A percentile compares a stretch with the other conserved stretches of the same genome.
These are phyloP conservation scores for Hepsetus odoe DNA, from an alignment of 2,113 vertebrate genomes.

Conservation along the genomic window DNA sequence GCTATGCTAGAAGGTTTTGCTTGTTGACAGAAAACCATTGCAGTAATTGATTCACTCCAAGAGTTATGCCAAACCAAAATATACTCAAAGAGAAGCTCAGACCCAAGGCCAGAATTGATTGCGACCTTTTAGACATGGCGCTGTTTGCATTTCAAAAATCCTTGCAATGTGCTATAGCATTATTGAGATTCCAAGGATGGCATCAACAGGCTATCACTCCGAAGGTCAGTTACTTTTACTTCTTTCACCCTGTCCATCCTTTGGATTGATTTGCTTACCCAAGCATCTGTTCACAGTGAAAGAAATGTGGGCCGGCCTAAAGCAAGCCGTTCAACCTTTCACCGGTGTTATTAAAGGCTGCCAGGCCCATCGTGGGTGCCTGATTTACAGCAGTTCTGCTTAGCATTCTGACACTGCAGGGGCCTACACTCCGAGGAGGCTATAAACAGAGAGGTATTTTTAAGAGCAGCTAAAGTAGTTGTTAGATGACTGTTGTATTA, in stretches of 20 bases:
- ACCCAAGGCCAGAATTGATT: conserved; percentile 20
- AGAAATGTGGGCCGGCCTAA: conserved; percentile 49
- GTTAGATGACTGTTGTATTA: conserved; percentile 72
- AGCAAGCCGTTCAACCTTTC: conserved; percentile 57
- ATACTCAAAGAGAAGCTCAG: conserved; percentile 4
- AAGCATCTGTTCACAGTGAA: conserved; percentile 53
- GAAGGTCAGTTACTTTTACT: conserved; percentile 54
- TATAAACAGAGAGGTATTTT: conserved; percentile 74
- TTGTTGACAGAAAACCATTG: conserved; percentile 26
- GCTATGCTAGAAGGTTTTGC: background rate
- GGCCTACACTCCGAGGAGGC: conserved; percentile 52
- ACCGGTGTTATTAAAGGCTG: conserved; percentile 67
- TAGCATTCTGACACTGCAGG: conserved; percentile 59
- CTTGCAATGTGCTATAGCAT: conserved; percentile 51
- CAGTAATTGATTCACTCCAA: conserved; percentile 20
- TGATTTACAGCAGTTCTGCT: conserved; percentile 66
- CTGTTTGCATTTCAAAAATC: conserved; percentile 53
- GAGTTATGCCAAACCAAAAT: background rate
- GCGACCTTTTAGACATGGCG: conserved; percentile 40
- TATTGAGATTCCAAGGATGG: conserved; percentile 49
- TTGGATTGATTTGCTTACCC: conserved; percentile 45
- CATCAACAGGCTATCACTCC: conserved; percentile 54
- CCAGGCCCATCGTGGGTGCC: conserved; percentile 51
- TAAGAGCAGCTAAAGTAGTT: conserved; percentile 72
- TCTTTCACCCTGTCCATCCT: conserved; percentile 24